Percentiles rank a stretch among this genome's conserved stretches.
Evolutionary conservation across 1,140 invertebrate genomes (phyloP).

Genomic region (Aethina tumida): DNA sequence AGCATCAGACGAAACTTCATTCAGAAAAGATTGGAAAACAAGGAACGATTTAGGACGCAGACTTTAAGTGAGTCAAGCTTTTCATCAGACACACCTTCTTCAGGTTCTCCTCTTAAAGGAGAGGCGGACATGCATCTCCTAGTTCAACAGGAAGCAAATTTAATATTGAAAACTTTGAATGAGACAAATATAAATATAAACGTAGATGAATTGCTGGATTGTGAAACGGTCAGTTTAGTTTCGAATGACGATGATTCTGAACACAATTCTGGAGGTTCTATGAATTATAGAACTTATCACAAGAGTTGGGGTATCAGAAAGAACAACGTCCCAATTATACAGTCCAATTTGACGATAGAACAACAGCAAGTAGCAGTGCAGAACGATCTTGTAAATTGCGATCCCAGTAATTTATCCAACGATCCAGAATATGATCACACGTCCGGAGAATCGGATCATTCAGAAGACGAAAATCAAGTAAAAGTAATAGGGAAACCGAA

Average conservation of each 20-base stretch:
- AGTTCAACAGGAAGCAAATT: conserved; percentile 35
- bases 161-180: conserved; percentile 42
- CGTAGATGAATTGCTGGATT: conserved; percentile 45
- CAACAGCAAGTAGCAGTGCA: not conserved
- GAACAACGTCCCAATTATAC: conserved; percentile 21
- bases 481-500: conserved; percentile 38
- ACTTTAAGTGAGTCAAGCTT: conserved; percentile 45
- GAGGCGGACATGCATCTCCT: conserved; percentile 6
- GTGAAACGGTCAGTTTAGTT: conserved; percentile 56
- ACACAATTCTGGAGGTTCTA: conserved; percentile 34
- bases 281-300: conserved; percentile 34
- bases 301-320: conserved; percentile 30
- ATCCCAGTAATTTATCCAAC: conserved; percentile 4
- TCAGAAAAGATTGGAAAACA: conserved; percentile 47
- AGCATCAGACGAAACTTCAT: conserved; percentile 39
- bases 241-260: conserved; percentile 54
- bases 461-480: conserved; percentile 32
- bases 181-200: conserved; percentile 31
- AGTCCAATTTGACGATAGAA: too few species aligned
- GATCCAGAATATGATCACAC: conserved; percentile 1
- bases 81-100: conserved; percentile 23
- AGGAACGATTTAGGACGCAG: conserved; percentile 52
- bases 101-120: conserved; percentile 12
- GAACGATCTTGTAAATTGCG: conserved; percentile 1
- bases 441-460: conserved; percentile 16